Evolutionary conservation across 2,888 invertebrate species (phyloP).

Genomic region (Asteroscopus sphinx): DNA sequence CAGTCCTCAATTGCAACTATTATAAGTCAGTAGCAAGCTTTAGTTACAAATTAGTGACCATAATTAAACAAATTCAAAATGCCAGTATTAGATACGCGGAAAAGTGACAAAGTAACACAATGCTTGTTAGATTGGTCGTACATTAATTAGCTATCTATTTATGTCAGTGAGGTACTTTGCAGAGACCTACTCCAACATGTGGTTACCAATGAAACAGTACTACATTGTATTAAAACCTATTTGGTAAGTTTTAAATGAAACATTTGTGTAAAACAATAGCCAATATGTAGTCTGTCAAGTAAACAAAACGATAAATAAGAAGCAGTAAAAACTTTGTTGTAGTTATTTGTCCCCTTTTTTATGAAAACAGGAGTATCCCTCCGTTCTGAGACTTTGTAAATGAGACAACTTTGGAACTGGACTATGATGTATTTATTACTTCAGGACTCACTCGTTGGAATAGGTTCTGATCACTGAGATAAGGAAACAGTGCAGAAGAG

Average conservation of each 20-base stretch:
- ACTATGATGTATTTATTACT: neutral
- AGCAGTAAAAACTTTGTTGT: too few species aligned
- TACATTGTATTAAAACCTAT: neutral
- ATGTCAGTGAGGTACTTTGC: conserved; percentile 38
- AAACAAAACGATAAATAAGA: neutral
- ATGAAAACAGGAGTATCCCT: too few species aligned
- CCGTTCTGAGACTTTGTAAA: too few species aligned
- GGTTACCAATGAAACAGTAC: conserved; percentile 2
- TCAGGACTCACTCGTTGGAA: conserved; percentile 40
- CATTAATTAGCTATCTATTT: conserved; percentile 44
- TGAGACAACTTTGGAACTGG: too few species aligned
- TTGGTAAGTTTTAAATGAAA: neutral
- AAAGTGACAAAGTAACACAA: conserved; percentile 55
- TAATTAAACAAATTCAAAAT: conserved; percentile 59
- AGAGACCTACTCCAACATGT: conserved; percentile 41
- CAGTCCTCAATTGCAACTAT: conserved; percentile 51
- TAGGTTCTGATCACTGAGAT: conserved; percentile 40
- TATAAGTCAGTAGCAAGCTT: conserved; percentile 72
- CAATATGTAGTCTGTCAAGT: too few species aligned
- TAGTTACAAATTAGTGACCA: conserved; percentile 68
- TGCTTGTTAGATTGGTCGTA: conserved; percentile 50
- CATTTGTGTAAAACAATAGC: neutral
- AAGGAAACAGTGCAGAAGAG: conserved; percentile 50
- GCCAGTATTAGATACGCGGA: conserved; percentile 57
- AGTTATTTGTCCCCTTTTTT: too few species aligned